Conservation (phyloP, 1,140 invertebrate species). For the Cepaea nemoralis region DNA sequence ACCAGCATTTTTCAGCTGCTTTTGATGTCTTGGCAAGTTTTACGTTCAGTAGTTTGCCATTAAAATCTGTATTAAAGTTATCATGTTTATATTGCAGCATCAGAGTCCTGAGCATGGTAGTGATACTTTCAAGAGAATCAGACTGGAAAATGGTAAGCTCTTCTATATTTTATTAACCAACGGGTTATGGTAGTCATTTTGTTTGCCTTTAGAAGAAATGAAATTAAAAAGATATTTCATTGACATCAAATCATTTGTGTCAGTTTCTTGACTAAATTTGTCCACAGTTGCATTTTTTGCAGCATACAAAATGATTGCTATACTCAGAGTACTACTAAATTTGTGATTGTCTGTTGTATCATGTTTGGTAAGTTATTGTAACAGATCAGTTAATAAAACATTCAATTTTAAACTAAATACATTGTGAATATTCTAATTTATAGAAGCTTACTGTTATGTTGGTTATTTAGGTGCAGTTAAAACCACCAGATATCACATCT, state of each 20-base stretch:
- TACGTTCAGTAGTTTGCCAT: too few species aligned
- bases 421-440: not conserved
- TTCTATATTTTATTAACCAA: not conserved
- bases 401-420: not conserved
- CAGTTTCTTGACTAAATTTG: not conserved
- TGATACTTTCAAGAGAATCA: conserved; percentile 2
- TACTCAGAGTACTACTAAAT: not conserved
- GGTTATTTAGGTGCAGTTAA: too few species aligned
- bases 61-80: too few species aligned
- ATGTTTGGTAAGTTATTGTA: not conserved
- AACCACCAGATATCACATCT: not conserved
- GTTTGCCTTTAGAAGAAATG: conserved; percentile 1
- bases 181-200: conserved; percentile 29
- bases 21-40: too few species aligned
- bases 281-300: not conserved
- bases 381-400: not conserved
- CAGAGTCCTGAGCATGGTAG: not conserved
- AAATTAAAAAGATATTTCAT: not conserved
- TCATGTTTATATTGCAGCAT: not conserved
- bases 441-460: not conserved
- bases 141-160: conserved; percentile 26
- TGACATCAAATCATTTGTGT: not conserved
- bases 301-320: conserved; percentile 25
- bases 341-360: not conserved
- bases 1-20: too few species aligned